Evolutionary conservation across 2,113 vertebrate genomes (phyloP).

Genomic region (Morone chrysops): DNA sequence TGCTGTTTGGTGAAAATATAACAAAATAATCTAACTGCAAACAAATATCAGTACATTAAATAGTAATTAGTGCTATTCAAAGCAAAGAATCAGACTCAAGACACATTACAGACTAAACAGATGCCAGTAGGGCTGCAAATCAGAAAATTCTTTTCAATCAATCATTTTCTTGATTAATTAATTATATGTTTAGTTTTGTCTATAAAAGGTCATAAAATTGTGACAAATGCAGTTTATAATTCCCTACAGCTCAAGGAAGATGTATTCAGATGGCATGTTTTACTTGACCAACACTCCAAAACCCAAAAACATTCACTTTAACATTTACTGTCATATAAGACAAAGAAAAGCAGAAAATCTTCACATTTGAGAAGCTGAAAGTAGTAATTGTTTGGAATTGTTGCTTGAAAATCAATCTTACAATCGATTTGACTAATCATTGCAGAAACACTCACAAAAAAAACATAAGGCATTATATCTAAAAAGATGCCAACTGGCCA

Average conservation of each 20-base stretch:
- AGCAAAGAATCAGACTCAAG: background rate
- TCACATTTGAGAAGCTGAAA: background rate
- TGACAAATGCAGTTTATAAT: background rate
- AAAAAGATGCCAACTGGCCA: no score
- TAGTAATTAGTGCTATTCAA: background rate
- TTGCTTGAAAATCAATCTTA: background rate
- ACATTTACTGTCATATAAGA: background rate
- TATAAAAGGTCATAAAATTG: background rate
- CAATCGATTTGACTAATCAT: no score
- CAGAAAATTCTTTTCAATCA: background rate
- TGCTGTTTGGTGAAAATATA: background rate
- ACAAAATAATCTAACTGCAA: background rate
- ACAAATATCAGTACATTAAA: background rate
- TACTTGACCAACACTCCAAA: background rate
- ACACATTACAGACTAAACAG: background rate
- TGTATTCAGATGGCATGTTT: background rate
- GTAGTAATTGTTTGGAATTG: background rate
- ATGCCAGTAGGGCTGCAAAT: background rate
- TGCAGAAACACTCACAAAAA: no score
- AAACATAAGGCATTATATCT: background rate
- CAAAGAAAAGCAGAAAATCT: background rate
- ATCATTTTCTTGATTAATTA: background rate
- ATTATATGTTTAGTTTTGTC: background rate
- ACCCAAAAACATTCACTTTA: background rate
- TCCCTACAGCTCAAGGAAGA: background rate